Conservation (phyloP, 2,797 vertebrate genomes). For the Falco peregrinus region DNA sequence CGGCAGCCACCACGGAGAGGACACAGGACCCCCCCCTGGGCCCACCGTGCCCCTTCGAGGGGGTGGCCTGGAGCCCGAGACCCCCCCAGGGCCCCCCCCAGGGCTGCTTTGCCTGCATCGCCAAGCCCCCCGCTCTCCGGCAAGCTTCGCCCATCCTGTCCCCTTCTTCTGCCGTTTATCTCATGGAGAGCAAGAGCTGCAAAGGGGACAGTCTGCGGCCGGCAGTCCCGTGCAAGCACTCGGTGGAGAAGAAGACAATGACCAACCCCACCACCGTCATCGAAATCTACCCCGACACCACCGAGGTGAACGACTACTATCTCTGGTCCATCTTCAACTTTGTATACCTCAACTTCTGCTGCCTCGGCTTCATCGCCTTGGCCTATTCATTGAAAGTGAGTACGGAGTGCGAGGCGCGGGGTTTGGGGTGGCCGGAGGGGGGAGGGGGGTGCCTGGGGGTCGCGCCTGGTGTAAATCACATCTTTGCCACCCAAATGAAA, state of each 20-base stretch:
- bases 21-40: constrained; percentile 74
- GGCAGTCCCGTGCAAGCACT: constrained; percentile 75
- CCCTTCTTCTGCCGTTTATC: constrained; percentile 71
- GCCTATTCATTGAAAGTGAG: constrained; percentile 84
- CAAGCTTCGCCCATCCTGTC: constrained; percentile 69
- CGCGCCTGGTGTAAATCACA: not conserved
- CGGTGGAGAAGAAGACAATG: constrained; percentile 79
- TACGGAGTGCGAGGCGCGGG: not conserved
- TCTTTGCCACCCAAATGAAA: not conserved
- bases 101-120: constrained; percentile 78
- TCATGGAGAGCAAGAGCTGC: constrained; percentile 80
- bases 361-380: constrained; percentile 83
- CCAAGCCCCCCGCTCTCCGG: constrained; percentile 74
- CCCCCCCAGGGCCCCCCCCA: constrained; percentile 66
- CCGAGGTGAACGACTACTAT: constrained; percentile 83
- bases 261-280: constrained; percentile 78
- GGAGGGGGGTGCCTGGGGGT: accelerated
- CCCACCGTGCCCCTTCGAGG: constrained; percentile 74
- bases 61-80: constrained; percentile 77
- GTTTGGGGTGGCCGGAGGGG: accelerated
- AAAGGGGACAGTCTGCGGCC: constrained; percentile 76
- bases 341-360: constrained; percentile 88
- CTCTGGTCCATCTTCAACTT: constrained; percentile 87
- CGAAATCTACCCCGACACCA: constrained; percentile 80
- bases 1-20: constrained; percentile 78